Evolutionary conservation across 2,888 invertebrate genomes (phyloP).

Genomic region (Pristionchus exspectatus): DNA sequence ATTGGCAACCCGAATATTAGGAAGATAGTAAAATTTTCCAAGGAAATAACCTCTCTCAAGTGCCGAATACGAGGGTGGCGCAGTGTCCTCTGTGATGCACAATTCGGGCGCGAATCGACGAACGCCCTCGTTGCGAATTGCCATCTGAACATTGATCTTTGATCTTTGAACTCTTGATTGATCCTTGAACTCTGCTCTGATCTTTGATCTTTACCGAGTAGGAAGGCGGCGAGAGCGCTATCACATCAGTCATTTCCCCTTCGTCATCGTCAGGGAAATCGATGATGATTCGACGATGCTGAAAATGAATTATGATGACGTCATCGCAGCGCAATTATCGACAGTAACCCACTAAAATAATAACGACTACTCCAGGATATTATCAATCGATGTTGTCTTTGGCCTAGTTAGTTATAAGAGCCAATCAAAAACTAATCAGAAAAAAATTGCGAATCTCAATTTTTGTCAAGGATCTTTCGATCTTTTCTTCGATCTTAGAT

Average conservation of each 20-base stretch:
- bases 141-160: slow-evolving; percentile 42
- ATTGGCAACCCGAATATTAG: too few species aligned
- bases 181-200: not conserved
- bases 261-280: slow-evolving; percentile 19
- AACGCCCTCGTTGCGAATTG: slow-evolving; percentile 47
- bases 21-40: too few species aligned
- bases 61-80: slow-evolving; percentile 12
- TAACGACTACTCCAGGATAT: too few species aligned
- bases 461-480: too few species aligned
- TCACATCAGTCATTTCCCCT: not conserved
- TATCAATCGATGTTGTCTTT: too few species aligned
- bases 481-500: too few species aligned
- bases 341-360: too few species aligned
- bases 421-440: too few species aligned
- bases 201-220: slow-evolving; percentile 37
- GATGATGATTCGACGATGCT: slow-evolving; percentile 2
- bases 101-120: slow-evolving; percentile 34
- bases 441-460: not conserved
- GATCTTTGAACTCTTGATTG: not conserved
- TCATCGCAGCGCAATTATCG: not conserved
- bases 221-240: slow-evolving; percentile 16
- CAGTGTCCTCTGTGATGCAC: slow-evolving; percentile 39
- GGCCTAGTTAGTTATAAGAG: too few species aligned
- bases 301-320: not conserved
- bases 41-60: not conserved